Evolutionary conservation across 92 coral and sea anemone genomes (phyloP).

Genomic region (Ricordea florida): DNA sequence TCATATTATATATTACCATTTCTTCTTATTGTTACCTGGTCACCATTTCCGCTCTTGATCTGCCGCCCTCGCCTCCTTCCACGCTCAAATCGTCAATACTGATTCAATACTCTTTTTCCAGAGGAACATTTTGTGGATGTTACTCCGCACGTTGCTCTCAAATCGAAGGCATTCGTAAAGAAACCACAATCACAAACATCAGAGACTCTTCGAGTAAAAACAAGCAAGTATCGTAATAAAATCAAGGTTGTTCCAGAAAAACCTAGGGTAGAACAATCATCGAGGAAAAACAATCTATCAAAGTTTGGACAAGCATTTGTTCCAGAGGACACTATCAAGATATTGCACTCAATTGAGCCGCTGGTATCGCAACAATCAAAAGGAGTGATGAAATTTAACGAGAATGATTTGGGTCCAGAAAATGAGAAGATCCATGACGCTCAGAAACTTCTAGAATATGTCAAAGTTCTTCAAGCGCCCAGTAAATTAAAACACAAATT

Average conservation of each 20-base stretch:
- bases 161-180: slow-evolving; percentile 8
- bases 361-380: slow-evolving; percentile 76
- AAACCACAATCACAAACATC: too few relatives aligned
- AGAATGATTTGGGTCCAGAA: slow-evolving; percentile 75
- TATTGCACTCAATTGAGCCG: slow-evolving; percentile 78
- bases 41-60: too few relatives aligned
- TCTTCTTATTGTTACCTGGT: too few relatives aligned
- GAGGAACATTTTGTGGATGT: neutral
- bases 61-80: too few relatives aligned
- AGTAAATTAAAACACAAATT: slow-evolving; percentile 15
- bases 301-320: slow-evolving; percentile 43
- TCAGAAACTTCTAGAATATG: slow-evolving; percentile 77
- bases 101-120: neutral
- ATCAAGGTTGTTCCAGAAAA: neutral
- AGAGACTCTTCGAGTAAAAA: neutral
- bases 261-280: neutral
- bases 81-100: too few relatives aligned
- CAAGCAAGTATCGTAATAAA: neutral
- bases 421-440: slow-evolving; percentile 88
- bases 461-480: slow-evolving; percentile 66
- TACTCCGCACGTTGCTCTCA: slow-evolving; percentile 30
- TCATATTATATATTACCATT: too few relatives aligned
- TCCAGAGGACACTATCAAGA: slow-evolving; percentile 62
- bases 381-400: slow-evolving; percentile 76
- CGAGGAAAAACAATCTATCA: slow-evolving; percentile 20